These are phyloP conservation scores for Pectinophora gossypiella DNA, from an alignment of 1,140 invertebrate species.

Conservation along the genomic window DNA sequence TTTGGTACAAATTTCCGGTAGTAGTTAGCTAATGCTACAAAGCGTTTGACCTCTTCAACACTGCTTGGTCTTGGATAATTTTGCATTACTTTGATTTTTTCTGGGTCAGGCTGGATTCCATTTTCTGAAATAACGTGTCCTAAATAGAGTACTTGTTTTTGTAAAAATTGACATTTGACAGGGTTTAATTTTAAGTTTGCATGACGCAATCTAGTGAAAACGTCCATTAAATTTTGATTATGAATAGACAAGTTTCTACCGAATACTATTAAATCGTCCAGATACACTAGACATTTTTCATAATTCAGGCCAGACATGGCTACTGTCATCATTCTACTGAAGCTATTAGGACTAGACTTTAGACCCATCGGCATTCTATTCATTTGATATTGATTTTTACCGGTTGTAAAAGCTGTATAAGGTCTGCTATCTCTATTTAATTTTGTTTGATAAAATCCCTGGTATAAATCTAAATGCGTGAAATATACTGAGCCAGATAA, in stretches of 20 bases:
- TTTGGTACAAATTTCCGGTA: conserved; percentile 59
- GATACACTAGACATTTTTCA: conserved; percentile 41
- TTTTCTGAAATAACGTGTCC: conserved; percentile 53
- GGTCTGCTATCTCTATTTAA: conserved; percentile 11
- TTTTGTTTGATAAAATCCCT: conserved; percentile 15
- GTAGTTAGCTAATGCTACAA: conserved; percentile 62
- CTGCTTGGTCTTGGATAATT: conserved; percentile 54
- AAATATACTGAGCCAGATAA: conserved; percentile 17
- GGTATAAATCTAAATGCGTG: conserved; percentile 12
- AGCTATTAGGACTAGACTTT: conserved; percentile 16
- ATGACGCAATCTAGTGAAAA: conserved; percentile 34
- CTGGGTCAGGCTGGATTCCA: conserved; percentile 57
- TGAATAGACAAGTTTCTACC: conserved; percentile 44
- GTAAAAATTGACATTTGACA: conserved; percentile 49
- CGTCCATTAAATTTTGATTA: conserved; percentile 31
- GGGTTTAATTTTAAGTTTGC: conserved; percentile 53
- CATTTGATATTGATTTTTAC: conserved; percentile 19
- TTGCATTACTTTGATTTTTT: conserved; percentile 48
- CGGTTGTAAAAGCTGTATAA: conserved; percentile 19
- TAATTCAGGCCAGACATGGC: conserved; percentile 41
- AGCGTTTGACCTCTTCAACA: conserved; percentile 50
- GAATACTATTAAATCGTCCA: conserved; percentile 62
- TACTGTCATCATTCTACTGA: conserved; percentile 38
- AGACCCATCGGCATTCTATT: conserved; percentile 14
- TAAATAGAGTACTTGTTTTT: conserved; percentile 58